phyloP scores from a whole-genome alignment of 2,888 invertebrate genomes.

The Celastrina argiolus region DNA sequence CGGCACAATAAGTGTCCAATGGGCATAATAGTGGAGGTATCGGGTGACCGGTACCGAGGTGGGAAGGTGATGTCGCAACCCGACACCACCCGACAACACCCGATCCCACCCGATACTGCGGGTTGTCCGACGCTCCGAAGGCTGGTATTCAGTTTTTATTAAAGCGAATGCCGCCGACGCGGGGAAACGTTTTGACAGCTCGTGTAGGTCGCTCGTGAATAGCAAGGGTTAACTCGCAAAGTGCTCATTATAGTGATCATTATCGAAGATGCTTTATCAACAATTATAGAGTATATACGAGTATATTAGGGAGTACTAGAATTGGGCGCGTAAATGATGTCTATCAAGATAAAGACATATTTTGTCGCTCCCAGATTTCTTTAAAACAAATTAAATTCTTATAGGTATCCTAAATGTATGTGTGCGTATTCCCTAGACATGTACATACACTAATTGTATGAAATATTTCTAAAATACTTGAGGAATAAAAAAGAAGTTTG shows the following conservation, averaged over 20 bases:
- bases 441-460: too few species aligned
- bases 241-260: not conserved
- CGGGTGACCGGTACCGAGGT: conserved; percentile 34
- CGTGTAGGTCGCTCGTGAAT: conserved; percentile 14
- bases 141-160: conserved; percentile 31
- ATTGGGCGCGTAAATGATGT: not conserved
- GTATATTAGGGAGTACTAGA: not conserved
- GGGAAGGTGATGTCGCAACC: conserved; percentile 31
- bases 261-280: not conserved
- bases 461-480: too few species aligned
- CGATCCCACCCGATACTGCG: conserved; percentile 28
- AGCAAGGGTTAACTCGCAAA: not conserved
- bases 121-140: conserved; percentile 23
- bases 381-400: too few species aligned
- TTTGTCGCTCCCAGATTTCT: too few species aligned
- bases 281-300: not conserved
- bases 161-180: conserved; percentile 32
- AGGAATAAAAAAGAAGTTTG: too few species aligned
- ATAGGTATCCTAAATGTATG: too few species aligned
- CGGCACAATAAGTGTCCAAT: conserved; percentile 41
- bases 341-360: not conserved
- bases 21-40: conserved; percentile 38
- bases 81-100: conserved; percentile 24
- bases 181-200: conserved; percentile 41
- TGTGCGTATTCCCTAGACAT: too few species aligned